These are phyloP conservation scores for Illadopsis cleaveri DNA, from an alignment of 2,113 vertebrate species.

Conservation along the genomic window DNA sequence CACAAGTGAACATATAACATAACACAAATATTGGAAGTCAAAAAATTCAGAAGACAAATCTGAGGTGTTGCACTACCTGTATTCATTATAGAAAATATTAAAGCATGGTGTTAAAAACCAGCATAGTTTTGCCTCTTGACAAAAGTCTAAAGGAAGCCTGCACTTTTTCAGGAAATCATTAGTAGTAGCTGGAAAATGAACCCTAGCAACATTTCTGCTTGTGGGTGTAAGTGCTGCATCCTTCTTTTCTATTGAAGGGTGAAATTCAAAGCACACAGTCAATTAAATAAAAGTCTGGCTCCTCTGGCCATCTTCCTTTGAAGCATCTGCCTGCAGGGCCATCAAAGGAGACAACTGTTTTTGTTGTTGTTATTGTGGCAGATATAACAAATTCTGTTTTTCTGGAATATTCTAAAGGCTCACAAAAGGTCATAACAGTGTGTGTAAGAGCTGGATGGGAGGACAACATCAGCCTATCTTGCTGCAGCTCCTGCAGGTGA, in stretches of 20 bases:
- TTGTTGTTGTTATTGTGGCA: background rate
- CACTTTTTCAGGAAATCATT: background rate
- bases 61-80: background rate
- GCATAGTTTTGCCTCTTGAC: background rate
- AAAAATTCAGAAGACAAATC: background rate
- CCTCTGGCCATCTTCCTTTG: constrained; percentile 39
- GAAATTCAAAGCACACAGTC: background rate
- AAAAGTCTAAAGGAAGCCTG: background rate
- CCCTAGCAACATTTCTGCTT: background rate
- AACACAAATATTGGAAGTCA: background rate
- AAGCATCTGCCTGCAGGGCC: constrained; percentile 10
- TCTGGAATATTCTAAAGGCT: constrained; percentile 53
- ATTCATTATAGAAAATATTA: background rate
- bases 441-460: constrained; percentile 1
- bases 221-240: background rate
- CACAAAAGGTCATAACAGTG: background rate
- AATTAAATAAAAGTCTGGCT: background rate
- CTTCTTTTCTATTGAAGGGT: background rate
- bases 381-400: constrained; percentile 46
- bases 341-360: constrained; percentile 19
- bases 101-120: background rate
- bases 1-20: background rate
- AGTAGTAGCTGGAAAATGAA: background rate
- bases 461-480: background rate
- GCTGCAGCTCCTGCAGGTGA: constrained; percentile 32